Conservation (phyloP, 2,113 vertebrate genomes). For the Megaptera novaeangliae region DNA sequence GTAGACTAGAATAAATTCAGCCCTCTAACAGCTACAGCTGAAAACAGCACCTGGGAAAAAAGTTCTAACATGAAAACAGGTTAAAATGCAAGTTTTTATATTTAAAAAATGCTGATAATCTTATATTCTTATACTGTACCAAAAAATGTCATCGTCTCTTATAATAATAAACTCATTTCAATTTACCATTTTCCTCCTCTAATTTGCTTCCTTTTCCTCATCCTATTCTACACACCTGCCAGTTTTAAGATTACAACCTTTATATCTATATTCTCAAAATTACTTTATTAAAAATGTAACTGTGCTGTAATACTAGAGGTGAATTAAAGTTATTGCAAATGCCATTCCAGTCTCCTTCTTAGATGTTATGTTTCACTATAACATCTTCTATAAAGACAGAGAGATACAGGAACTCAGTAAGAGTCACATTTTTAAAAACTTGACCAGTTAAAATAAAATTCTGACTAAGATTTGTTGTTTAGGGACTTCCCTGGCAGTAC, state of each 20-base stretch:
- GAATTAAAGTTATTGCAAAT: slow-evolving; percentile 18
- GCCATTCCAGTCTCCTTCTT: not conserved
- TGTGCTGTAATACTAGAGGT: not conserved
- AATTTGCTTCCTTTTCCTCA: not conserved
- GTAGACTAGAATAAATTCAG: not conserved
- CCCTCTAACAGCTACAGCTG: not conserved
- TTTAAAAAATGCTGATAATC: not conserved
- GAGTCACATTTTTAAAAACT: not conserved
- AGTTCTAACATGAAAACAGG: not conserved
- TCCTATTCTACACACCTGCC: not conserved
- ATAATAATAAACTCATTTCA: slow-evolving; percentile 13
- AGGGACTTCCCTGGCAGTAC: not conserved
- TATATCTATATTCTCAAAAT: slow-evolving; percentile 1
- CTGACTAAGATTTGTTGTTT: not conserved
- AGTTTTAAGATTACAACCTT: not conserved
- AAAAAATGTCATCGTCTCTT: not conserved
- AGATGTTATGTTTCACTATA: not conserved
- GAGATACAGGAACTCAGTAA: not conserved
- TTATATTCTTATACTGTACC: not conserved
- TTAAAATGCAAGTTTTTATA: not conserved
- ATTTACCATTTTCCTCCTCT: not conserved
- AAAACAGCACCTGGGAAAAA: not conserved
- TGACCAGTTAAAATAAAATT: slow-evolving; percentile 12
- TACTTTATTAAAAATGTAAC: not conserved
- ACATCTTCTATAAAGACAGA: not conserved